phyloP scores from a whole-genome alignment of 2,888 invertebrate genomes.

The Dimorphilus gyrociliatus region DNA sequence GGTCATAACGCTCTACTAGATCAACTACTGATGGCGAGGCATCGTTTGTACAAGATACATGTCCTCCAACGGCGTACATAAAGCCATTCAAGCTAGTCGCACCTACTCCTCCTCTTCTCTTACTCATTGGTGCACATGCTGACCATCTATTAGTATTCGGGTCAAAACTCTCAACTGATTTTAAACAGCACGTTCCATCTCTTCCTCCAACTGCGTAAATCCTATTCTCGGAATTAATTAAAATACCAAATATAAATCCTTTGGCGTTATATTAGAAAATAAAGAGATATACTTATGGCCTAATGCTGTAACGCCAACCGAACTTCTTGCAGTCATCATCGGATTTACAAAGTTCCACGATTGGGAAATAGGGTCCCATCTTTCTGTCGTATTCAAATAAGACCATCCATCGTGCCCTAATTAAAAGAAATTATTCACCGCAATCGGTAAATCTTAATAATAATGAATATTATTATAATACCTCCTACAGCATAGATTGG shows the following conservation, averaged over 20 bases:
- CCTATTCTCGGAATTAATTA: no score
- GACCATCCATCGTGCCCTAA: conserved; percentile 91
- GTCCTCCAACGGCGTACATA: conserved; percentile 78
- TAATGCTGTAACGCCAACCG: conserved; percentile 74
- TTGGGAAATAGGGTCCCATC: conserved; percentile 72
- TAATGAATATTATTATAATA: no score
- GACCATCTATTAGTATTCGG: conserved; percentile 65
- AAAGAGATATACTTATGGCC: no score
- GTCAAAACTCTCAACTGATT: conserved; percentile 72
- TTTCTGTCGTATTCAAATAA: conserved; percentile 77
- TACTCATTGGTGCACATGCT: conserved; percentile 67
- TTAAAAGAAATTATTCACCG: no score
- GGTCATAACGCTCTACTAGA: conserved; percentile 65
- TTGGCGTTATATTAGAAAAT: no score
- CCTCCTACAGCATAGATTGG: conserved; percentile 87
- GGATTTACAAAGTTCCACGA: conserved; percentile 78
- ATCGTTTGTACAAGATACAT: conserved; percentile 76
- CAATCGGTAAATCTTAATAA: no score
- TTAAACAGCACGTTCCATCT: conserved; percentile 73
- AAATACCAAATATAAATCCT: no score
- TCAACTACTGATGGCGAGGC: conserved; percentile 64
- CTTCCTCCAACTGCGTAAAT: conserved; percentile 81
- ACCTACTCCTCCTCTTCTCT: conserved; percentile 71
- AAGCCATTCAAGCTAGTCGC: conserved; percentile 72
- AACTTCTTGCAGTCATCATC: conserved; percentile 72